phyloP scores from a whole-genome alignment of 2,113 vertebrate species.

The Podarcis raffonei region DNA sequence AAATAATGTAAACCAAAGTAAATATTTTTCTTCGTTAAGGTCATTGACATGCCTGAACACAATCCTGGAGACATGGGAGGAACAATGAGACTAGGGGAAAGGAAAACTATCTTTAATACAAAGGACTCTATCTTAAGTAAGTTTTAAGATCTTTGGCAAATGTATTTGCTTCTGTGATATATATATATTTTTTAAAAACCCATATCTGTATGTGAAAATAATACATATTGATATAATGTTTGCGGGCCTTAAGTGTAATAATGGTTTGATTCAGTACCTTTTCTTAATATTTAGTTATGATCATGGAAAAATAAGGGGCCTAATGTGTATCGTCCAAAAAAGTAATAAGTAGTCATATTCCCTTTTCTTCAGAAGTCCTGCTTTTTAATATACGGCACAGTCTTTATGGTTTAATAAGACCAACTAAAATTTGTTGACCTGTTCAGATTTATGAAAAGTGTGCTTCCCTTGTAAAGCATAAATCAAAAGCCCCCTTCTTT shows the following conservation, averaged over 20 bases:
- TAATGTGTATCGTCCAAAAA: too few relatives aligned
- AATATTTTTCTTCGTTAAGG: constrained; percentile 65
- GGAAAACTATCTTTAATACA: constrained; percentile 79
- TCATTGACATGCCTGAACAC: constrained; percentile 83
- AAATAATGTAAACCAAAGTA: constrained; percentile 15
- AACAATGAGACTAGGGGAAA: constrained; percentile 81
- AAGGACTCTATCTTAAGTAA: constrained; percentile 79
- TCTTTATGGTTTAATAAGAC: too few relatives aligned
- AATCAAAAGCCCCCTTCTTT: too few relatives aligned
- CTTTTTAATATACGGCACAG: too few relatives aligned
- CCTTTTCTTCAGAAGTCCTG: too few relatives aligned
- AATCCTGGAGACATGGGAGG: constrained; percentile 79
- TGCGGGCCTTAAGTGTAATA: neutral
- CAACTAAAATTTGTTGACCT: too few relatives aligned
- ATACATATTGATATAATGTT: constrained; percentile 7
- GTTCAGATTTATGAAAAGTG: too few relatives aligned
- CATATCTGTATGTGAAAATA: neutral
- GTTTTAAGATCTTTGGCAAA: constrained; percentile 46
- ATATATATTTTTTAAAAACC: neutral
- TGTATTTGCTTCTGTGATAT: neutral
- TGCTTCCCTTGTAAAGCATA: too few relatives aligned
- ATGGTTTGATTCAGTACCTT: neutral
- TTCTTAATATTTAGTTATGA: neutral
- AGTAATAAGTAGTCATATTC: too few relatives aligned
- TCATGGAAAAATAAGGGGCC: too few relatives aligned